Evolutionary conservation across 2,888 invertebrate genomes (phyloP).

Genomic region (Idaea straminata): DNA sequence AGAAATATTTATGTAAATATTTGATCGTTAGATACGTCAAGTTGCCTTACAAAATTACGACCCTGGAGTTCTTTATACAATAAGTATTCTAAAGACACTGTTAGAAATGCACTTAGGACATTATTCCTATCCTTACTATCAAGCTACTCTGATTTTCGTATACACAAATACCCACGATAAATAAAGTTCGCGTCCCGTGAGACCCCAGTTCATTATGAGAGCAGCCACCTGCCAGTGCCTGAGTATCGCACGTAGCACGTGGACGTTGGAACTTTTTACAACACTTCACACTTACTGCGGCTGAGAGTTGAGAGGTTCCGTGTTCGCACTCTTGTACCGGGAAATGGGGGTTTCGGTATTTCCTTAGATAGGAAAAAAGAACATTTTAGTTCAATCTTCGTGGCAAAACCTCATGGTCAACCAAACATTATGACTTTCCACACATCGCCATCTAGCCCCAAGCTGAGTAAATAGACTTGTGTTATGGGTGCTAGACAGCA

Average conservation of each 20-base stretch:
- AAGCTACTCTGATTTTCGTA: background rate
- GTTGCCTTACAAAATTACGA: too few relatives aligned
- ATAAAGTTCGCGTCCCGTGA: conserved; percentile 61
- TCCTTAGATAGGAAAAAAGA: conserved; percentile 40
- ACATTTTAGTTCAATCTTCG: too few relatives aligned
- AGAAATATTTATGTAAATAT: too few relatives aligned
- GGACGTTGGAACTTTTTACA: conserved; percentile 51
- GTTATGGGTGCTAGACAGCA: too few relatives aligned
- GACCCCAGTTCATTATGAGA: conserved; percentile 47
- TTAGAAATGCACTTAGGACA: background rate
- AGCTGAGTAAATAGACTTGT: too few relatives aligned
- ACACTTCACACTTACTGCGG: conserved; percentile 56
- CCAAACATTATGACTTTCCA: too few relatives aligned
- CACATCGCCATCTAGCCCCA: too few relatives aligned
- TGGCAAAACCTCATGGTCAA: too few relatives aligned
- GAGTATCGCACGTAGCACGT: conserved; percentile 42
- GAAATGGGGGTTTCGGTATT: conserved; percentile 33
- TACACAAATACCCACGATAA: conserved; percentile 33
- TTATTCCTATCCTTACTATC: background rate
- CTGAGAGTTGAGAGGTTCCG: background rate
- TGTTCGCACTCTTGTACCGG: conserved; percentile 2
- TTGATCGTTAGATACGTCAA: too few relatives aligned
- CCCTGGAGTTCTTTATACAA: too few relatives aligned
- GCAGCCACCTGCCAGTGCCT: conserved; percentile 36
- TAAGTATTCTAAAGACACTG: too few relatives aligned